phyloP scores from a whole-genome alignment of 2,113 vertebrate species.

The Dromaius novaehollandiae region DNA sequence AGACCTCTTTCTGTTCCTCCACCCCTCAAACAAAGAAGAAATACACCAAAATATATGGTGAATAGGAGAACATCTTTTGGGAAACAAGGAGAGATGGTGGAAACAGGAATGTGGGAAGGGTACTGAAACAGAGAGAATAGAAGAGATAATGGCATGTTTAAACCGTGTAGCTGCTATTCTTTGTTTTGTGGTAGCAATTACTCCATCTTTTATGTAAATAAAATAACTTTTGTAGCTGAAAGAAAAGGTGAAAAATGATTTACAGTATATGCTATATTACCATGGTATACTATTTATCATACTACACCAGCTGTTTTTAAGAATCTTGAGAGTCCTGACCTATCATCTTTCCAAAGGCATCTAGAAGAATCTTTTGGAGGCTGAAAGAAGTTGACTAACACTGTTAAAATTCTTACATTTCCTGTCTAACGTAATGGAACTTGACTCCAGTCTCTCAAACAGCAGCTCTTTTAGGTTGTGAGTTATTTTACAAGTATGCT shows the following conservation, averaged over 20 bases:
- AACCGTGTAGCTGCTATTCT: background rate
- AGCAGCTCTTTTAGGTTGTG: background rate
- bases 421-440: background rate
- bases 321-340: background rate
- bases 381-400: background rate
- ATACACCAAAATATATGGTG: background rate
- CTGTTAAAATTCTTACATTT: background rate
- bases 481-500: background rate
- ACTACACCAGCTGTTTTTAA: background rate
- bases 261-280: background rate
- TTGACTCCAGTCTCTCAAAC: background rate
- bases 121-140: background rate
- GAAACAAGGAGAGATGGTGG: background rate
- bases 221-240: background rate
- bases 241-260: background rate
- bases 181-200: background rate
- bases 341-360: background rate
- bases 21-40: background rate
- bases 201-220: background rate
- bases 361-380: background rate
- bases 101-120: background rate
- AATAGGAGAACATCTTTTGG: background rate
- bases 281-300: background rate
- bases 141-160: background rate
- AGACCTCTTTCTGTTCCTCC: background rate